Conservation (phyloP, 1,140 invertebrate species). For the Gryllus bimaculatus region DNA sequence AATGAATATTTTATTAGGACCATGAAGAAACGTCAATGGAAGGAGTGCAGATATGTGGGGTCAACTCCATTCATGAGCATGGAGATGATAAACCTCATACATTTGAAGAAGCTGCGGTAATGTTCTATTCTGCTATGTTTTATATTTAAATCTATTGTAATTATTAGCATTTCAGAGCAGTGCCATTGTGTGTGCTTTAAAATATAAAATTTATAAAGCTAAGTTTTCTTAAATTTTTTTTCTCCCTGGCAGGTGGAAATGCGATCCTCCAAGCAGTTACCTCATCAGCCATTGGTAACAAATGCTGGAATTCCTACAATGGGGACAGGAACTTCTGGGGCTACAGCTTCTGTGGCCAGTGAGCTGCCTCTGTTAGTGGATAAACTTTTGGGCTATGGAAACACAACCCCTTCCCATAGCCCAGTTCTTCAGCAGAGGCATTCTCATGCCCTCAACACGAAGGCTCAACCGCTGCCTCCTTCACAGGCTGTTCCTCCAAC, state of each 20-base stretch:
- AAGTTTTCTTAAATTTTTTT: too few relatives aligned
- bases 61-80: conserved; percentile 25
- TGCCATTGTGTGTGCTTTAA: background rate
- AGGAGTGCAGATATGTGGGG: conserved; percentile 36
- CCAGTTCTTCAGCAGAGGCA: conserved; percentile 27
- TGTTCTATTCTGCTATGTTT: background rate
- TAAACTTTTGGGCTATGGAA: conserved; percentile 46
- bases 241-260: background rate
- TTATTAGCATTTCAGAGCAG: too few relatives aligned
- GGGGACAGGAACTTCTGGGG: background rate
- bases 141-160: too few relatives aligned
- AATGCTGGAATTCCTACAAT: background rate
- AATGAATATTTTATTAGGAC: conserved; percentile 28
- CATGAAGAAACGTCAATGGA: conserved; percentile 43
- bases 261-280: background rate
- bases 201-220: too few relatives aligned
- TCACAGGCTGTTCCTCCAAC: conserved; percentile 43
- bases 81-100: conserved; percentile 12
- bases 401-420: conserved; percentile 23
- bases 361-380: conserved; percentile 50
- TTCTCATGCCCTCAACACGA: conserved; percentile 14
- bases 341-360: conserved; percentile 16
- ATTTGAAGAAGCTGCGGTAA: conserved; percentile 18
- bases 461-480: background rate
- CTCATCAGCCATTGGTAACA: background rate